Evolutionary conservation across 2,113 vertebrate genomes (phyloP), one percentile per base, ranked within the genome.

Genomic region (Pseudonaja textilis): DNA sequence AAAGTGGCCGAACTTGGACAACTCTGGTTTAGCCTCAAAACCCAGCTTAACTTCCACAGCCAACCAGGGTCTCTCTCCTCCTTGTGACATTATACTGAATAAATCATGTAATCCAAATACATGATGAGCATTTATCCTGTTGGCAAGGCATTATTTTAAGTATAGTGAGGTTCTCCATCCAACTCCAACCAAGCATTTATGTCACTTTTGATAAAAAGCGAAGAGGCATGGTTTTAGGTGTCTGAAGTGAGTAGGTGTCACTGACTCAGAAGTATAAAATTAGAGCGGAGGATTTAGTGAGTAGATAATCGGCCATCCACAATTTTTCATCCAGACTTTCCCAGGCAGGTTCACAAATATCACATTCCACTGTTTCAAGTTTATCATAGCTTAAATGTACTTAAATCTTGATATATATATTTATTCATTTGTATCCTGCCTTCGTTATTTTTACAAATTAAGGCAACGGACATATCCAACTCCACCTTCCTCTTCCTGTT

Each of bases 231-330:
- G 96, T 94, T 57, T 96, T 94, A 89, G 89, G 59, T 93, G 90
- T 86, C 47, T 92, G 90, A 89, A 81, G 57, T 5, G 64, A 92
- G 97, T 97, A 96, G 96, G 96, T 96, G 96, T 96, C 93, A 95
- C 92, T 97, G 97, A 97, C 93, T 97, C 97, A 97, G 93, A 96
- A 96, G 95, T 93, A 91, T 95, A 96, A 96, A 97, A 96, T 96
- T 97, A 97, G 94, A 95, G 92, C 0, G 0, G 96, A 97, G 96
- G 96, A 85, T 85, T 96, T 96, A 96, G 93, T 94, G 95, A 95
- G 88, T 96, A 90, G 90, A 94, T 95, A 96, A 96, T 94, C 85
- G 93, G 93, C 88, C 94, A 94, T 96, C 96, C 96, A 90, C 93
- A 95, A 95, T 95, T 95, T 94, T 88, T 95, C 93, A 90, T 94